These are phyloP conservation scores for Brachypterus glaber DNA, from an alignment of 2,888 invertebrate species.

Conservation along the genomic window DNA sequence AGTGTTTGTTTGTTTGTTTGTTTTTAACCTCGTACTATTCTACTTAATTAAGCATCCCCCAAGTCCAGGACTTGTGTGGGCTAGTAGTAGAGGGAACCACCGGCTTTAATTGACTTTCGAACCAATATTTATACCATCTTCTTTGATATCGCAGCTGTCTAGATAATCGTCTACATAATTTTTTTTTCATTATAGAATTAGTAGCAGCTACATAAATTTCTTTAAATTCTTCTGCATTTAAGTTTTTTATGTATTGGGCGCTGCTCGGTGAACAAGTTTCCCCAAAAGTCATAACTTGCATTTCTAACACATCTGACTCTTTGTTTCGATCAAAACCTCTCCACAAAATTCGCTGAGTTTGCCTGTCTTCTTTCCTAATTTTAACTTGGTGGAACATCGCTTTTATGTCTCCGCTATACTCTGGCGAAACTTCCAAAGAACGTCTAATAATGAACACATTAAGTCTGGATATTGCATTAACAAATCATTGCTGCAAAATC, in stretches of 20 bases:
- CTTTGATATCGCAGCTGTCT: slow-evolving; percentile 20
- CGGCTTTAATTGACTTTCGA: too few species aligned
- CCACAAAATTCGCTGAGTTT: slow-evolving; percentile 15
- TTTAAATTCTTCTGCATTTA: slow-evolving; percentile 21
- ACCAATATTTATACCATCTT: too few species aligned
- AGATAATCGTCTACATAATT: slow-evolving; percentile 29
- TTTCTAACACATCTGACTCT: slow-evolving; percentile 16
- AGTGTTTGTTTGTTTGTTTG: too few species aligned
- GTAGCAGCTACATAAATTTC: slow-evolving; percentile 19
- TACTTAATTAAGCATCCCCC: too few species aligned
- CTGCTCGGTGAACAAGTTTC: slow-evolving; percentile 21
- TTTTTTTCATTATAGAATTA: slow-evolving; percentile 21
- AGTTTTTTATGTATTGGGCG: too few species aligned
- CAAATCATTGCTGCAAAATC: slow-evolving; percentile 6
- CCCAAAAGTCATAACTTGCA: slow-evolving; percentile 23
- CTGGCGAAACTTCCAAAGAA: too few species aligned
- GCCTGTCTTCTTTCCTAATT: slow-evolving; percentile 8
- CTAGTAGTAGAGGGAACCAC: too few species aligned
- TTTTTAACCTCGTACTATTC: too few species aligned
- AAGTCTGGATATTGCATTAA: too few species aligned
- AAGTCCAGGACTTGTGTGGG: too few species aligned
- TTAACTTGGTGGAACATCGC: slow-evolving; percentile 16
- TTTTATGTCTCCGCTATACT: slow-evolving; percentile 14
- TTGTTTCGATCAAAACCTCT: background rate
- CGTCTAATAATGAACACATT: too few species aligned